Percentiles rank a stretch among this genome's conserved stretches.
Evolutionary conservation across 2,888 invertebrate species (phyloP).

Genomic region (Smittia sp.): DNA sequence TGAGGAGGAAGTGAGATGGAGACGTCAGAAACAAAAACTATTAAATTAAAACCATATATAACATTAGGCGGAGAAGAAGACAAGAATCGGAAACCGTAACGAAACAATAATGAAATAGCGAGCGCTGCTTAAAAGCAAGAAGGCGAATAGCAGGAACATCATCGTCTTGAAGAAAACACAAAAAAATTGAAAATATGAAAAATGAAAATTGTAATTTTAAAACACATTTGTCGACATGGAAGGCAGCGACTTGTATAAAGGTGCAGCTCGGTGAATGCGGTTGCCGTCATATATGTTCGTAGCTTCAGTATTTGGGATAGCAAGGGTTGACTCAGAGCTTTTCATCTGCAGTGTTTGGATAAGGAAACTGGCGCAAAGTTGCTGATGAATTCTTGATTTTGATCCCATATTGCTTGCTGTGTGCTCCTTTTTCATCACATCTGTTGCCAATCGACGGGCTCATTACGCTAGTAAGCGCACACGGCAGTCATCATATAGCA

Average conservation of each 20-base stretch:
- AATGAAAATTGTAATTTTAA: constrained; percentile 11
- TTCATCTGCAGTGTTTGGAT: not conserved
- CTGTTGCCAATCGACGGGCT: not conserved
- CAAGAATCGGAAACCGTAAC: constrained; percentile 34
- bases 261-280: not conserved
- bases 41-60: constrained; percentile 24
- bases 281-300: too few species aligned
- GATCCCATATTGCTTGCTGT: too few species aligned
- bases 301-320: not conserved
- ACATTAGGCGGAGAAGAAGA: constrained; percentile 14
- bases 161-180: constrained; percentile 4
- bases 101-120: constrained; percentile 24
- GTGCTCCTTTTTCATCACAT: too few species aligned
- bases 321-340: not conserved
- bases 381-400: too few species aligned
- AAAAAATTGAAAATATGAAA: constrained; percentile 2
- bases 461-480: not conserved
- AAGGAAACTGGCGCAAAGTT: too few species aligned
- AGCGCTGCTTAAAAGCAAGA: not conserved
- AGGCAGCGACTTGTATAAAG: not conserved
- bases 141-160: constrained; percentile 12
- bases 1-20: constrained; percentile 21
- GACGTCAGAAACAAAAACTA: constrained; percentile 24
- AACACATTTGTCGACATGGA: not conserved
- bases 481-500: not conserved